Base-by-base conservation (phyloP, 2,797 vertebrate genomes). In the Trachurus trachurus region DNA sequence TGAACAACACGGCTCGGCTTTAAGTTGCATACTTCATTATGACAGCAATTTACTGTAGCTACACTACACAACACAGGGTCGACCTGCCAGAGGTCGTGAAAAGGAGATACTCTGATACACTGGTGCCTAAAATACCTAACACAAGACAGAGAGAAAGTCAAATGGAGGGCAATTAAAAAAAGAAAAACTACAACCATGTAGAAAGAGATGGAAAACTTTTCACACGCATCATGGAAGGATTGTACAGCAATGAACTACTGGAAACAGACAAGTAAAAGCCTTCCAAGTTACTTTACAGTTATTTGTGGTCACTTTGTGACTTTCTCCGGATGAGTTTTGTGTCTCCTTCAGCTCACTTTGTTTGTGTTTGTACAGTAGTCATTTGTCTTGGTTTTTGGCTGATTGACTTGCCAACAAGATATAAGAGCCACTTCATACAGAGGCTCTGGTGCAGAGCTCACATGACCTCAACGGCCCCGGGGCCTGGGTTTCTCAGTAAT, bases 91-190 rank as follows among this genome's bases (percentile, higher is more conserved):
- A 59, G 62, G 71, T 79, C 26, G 52, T 47, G 49, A 62, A 71
- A 71, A 76, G 45, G 59, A 82, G 65, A 81, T 13, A 29, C 49
- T 45, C 16, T n/a, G 29, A 71, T 21, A 39, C 45, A 50, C 22
- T 0, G 0, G 19, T 19, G 53, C 58, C 34, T 34, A 7, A 56
- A 63, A 81, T 76, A 52, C 29, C 29, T 70, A 71, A 74, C 61
- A n/a, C 16, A 5, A 19, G 13, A 71, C 19, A 59, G 39, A 78
- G 60, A 71, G 11, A 60, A 22, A 13, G 40, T 45, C 29, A 49
- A 16, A 21, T 19, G 19, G 31, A 52, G 13, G 21, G 26, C 47
- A 66, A 54, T 29, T 3, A 12, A n/a, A 66, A 61, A 72, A 22
- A 75, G 45, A 49, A 8, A 49, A 34, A 13, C 11, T 37, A 37